Evolutionary conservation across 1,140 invertebrate species (phyloP).

Genomic region (Phthorimaea operculella): DNA sequence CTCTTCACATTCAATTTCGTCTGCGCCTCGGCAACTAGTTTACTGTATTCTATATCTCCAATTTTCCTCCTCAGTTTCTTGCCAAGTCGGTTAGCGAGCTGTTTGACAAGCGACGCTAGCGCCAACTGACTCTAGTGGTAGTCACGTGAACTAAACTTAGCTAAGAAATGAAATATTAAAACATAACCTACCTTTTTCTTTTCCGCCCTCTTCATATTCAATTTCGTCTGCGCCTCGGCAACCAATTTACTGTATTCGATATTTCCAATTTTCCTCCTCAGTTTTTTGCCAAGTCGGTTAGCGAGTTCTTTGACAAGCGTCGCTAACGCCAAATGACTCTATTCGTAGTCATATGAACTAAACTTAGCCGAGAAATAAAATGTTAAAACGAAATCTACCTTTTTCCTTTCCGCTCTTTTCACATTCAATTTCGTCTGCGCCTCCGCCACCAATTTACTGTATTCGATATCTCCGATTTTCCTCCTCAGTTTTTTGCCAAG

Average conservation of each 20-base stretch:
- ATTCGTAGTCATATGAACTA: too few species aligned
- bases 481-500: constrained; percentile 49
- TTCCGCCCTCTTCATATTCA: constrained; percentile 73
- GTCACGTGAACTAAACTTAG: constrained; percentile 55
- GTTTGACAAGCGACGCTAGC: constrained; percentile 31
- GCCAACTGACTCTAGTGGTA: constrained; percentile 38
- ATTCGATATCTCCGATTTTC: constrained; percentile 55
- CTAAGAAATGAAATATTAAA: too few species aligned
- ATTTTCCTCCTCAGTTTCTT: constrained; percentile 53
- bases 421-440: constrained; percentile 71
- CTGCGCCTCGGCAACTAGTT: constrained; percentile 63
- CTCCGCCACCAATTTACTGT: constrained; percentile 46
- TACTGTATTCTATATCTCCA: constrained; percentile 52
- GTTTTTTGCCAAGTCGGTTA: constrained; percentile 41
- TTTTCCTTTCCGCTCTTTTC: constrained; percentile 74
- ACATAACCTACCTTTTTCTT: constrained; percentile 74
- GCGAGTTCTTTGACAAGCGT: constrained; percentile 38
- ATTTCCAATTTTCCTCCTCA: constrained; percentile 50
- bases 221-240: constrained; percentile 66
- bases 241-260: constrained; percentile 51
- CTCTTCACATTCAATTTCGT: constrained; percentile 71
- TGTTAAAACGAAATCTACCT: constrained; percentile 35
- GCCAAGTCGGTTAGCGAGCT: constrained; percentile 39
- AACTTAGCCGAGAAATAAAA: too few species aligned
- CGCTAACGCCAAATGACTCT: constrained; percentile 28